Percentiles rank a stretch among this genome's conserved stretches.
Evolutionary conservation across 2,888 invertebrate species (phyloP).

Genomic region (Mallateleia sp.): DNA sequence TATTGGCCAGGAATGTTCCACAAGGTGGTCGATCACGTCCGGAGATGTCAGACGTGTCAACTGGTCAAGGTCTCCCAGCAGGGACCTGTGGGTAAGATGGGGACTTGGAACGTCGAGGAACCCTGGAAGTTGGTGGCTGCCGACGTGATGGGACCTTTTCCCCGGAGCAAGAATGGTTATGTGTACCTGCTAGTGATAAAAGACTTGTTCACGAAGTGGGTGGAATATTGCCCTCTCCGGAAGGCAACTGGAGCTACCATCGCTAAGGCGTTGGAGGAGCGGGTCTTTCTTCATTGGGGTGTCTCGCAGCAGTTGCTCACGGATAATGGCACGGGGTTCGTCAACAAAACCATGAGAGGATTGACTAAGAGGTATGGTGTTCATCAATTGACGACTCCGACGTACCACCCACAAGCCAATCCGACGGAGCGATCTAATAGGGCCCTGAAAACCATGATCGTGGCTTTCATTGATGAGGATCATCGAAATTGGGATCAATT

Average conservation of each 20-base stretch:
- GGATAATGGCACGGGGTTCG: slow-evolving; percentile 81
- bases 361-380: neutral
- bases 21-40: neutral
- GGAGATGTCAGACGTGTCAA: neutral
- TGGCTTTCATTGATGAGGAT: too few relatives aligned
- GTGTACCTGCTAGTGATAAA: slow-evolving; percentile 54
- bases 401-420: neutral
- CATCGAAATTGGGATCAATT: too few relatives aligned
- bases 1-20: slow-evolving; percentile 1
- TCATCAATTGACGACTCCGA: neutral
- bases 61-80: too few relatives aligned
- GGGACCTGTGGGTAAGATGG: neutral
- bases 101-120: too few relatives aligned
- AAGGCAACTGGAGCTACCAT: slow-evolving; percentile 68
- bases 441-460: too few relatives aligned
- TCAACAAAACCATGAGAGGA: slow-evolving; percentile 19
- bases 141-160: slow-evolving; percentile 77
- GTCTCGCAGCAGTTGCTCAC: slow-evolving; percentile 69
- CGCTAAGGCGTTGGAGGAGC: slow-evolving; percentile 53
- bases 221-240: slow-evolving; percentile 64
- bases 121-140: slow-evolving; percentile 17
- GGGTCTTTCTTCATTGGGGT: slow-evolving; percentile 72
- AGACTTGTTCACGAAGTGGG: slow-evolving; percentile 78
- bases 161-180: slow-evolving; percentile 34
- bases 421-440: neutral